These are phyloP conservation scores for Clarias platycephalus DNA, from an alignment of 2,797 vertebrate genomes.

Conservation along the genomic window DNA sequence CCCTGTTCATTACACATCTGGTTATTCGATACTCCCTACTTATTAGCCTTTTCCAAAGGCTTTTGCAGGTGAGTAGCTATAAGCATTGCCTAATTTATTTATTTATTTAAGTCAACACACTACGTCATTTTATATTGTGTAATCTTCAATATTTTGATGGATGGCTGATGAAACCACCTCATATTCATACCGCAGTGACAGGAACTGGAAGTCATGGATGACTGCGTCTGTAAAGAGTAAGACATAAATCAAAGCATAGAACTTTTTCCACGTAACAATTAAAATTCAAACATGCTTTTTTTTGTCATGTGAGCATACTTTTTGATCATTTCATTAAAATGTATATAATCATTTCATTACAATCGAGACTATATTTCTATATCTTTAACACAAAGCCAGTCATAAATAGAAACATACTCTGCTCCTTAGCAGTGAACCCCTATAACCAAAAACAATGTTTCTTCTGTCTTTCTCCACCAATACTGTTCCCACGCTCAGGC, in stretches of 20 bases:
- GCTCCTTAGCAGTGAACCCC: constrained; percentile 8
- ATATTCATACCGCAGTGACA: too few species aligned
- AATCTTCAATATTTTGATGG: not conserved
- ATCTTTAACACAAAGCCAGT: too few species aligned
- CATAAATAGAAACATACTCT: not conserved
- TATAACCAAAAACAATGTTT: not conserved
- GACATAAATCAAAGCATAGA: not conserved
- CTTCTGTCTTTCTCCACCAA: not conserved
- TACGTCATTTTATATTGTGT: not conserved
- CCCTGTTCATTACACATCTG: not conserved
- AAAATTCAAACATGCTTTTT: not conserved
- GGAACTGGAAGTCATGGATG: constrained; percentile 1
- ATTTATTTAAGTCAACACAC: not conserved
- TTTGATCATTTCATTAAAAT: not conserved
- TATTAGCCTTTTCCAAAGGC: not conserved
- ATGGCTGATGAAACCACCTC: not conserved
- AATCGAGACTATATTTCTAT: not conserved
- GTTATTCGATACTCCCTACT: not conserved
- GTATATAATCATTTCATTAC: too few species aligned
- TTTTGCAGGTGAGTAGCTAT: not conserved
- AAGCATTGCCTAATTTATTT: not conserved
- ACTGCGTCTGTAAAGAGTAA: not conserved
- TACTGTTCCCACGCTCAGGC: not conserved
- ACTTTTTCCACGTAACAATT: not conserved
- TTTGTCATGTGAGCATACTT: not conserved